Base-by-base conservation (phyloP, 2,113 vertebrate species). In the Eulacestoma nigropectus region DNA sequence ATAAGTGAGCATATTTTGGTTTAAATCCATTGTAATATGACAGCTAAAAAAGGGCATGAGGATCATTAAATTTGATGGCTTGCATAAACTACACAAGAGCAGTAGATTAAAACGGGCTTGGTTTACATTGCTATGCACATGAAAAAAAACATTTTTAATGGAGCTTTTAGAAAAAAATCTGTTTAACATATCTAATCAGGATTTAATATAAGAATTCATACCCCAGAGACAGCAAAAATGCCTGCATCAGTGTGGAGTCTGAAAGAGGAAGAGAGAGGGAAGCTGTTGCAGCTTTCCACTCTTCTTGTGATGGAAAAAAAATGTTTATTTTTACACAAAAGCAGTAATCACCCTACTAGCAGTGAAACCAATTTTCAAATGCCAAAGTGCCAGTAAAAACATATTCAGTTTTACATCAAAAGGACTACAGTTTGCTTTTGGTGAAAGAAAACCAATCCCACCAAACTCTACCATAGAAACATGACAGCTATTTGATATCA, bases 51-150 rank as follows among this genome's bases (percentile, higher is more conserved):
- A 84, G 39, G 75, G 30, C 78, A 93, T 26, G 27, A 81, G 55
- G 92, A 77, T 78, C 79, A 77, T 96, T 95, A 96, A 63, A 94
- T 93, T 87, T 96, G 86, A 97, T 81, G 57, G 70, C 39, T 84
- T 87, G 85, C 87, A 97, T 95, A 97, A 97, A 87, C 37, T n/a
- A 68, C 23, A 78, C 25, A 80, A 75, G 95, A 94, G 42, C 7
- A 60, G 21, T 5, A 32, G 63, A 86, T 89, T 87, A 80, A 97
- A 94, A n/a, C 17, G 90, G 39, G 21, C 35, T 89, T 89, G 41
- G 6, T 91, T 96, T 81, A 70, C 35, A 89, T 53, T 73, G 41
- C 39, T 52, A 89, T 57, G 30, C 37, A 84, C 29, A 90, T 6
- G n/a, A n/a, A 30, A 10, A 46, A 92, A 64, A 65, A 21, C 17